Evolutionary conservation across 1,140 invertebrate species (phyloP).

Genomic region (Drosophila santomea): DNA sequence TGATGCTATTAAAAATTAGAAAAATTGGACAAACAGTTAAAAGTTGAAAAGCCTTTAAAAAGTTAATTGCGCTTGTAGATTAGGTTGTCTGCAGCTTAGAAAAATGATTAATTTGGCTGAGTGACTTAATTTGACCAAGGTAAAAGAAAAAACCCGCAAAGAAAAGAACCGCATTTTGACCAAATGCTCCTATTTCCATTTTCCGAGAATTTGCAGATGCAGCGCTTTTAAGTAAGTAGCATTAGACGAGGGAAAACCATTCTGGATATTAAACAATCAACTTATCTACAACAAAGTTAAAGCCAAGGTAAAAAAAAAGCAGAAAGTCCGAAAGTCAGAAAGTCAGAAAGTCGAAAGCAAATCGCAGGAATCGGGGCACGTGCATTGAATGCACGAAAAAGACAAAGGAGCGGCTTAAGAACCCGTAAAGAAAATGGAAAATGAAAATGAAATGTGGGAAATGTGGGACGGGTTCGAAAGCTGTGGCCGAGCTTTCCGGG

Average conservation of each 20-base stretch:
- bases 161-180: too few relatives aligned
- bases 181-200: too few relatives aligned
- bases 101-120: too few relatives aligned
- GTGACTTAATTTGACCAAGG: too few relatives aligned
- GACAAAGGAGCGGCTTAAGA: slow-evolving; percentile 10
- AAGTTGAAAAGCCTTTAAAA: too few relatives aligned
- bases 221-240: not conserved
- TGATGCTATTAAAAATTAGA: too few relatives aligned
- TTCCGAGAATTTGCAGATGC: too few relatives aligned
- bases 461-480: slow-evolving; percentile 25
- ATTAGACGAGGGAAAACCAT: not conserved
- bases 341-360: slow-evolving; percentile 10
- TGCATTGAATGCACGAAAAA: not conserved
- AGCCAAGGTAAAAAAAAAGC: not conserved
- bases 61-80: too few relatives aligned
- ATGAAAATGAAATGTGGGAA: slow-evolving; percentile 11
- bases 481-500: slow-evolving; percentile 34
- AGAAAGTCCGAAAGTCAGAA: not conserved
- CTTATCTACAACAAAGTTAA: not conserved
- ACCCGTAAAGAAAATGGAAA: slow-evolving; percentile 16
- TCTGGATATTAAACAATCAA: not conserved
- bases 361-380: not conserved
- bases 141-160: too few relatives aligned
- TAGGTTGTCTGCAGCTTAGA: too few relatives aligned
- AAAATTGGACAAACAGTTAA: too few relatives aligned